These are phyloP conservation scores for Pachliopta kotzebuea DNA, from an alignment of 2,888 invertebrate genomes.

Conservation along the genomic window DNA sequence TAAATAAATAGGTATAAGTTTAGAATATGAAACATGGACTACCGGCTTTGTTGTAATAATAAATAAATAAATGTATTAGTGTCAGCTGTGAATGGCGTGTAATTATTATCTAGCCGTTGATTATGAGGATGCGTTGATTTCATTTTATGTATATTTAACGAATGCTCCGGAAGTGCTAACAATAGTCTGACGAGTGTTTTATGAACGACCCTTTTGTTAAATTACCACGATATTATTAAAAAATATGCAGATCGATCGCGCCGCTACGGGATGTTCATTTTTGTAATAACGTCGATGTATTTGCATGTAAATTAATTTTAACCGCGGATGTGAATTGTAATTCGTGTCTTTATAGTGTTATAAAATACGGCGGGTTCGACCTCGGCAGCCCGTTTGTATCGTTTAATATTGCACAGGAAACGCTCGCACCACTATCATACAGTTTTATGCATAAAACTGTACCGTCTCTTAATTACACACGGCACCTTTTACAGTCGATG, in stretches of 20 bases:
- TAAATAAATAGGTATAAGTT: neutral
- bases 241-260: constrained; percentile 79
- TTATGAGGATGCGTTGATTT: constrained; percentile 66
- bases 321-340: constrained; percentile 72
- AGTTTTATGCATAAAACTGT: constrained; percentile 7
- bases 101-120: constrained; percentile 60
- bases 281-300: constrained; percentile 72
- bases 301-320: constrained; percentile 75
- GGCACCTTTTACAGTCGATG: neutral
- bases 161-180: constrained; percentile 68
- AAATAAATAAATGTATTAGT: constrained; percentile 22
- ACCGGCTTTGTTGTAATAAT: neutral
- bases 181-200: constrained; percentile 62
- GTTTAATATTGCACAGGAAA: constrained; percentile 40
- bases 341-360: constrained; percentile 56
- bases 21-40: neutral
- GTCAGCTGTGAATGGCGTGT: constrained; percentile 46
- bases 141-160: constrained; percentile 73
- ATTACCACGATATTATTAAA: constrained; percentile 72
- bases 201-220: constrained; percentile 67
- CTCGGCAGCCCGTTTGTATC: constrained; percentile 37
- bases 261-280: constrained; percentile 73
- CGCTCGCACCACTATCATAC: constrained; percentile 35
- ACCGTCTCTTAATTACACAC: neutral
- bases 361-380: constrained; percentile 51